phyloP scores from a whole-genome alignment of 2,888 invertebrate species.

The Gryllus longicercus region DNA sequence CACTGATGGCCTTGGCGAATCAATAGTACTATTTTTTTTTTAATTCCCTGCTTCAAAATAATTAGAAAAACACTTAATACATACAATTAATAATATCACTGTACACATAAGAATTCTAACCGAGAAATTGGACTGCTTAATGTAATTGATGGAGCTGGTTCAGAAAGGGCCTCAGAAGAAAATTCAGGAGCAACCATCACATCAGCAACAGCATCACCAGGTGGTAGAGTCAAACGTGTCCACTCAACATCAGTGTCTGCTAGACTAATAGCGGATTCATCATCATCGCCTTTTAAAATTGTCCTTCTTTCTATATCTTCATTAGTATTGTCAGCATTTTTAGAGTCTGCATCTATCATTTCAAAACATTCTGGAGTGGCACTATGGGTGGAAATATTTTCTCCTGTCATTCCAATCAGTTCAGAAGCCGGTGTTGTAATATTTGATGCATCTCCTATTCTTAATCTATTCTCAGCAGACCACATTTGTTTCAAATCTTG shows the following conservation, averaged over 20 bases:
- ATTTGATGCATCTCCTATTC: slow-evolving; percentile 21
- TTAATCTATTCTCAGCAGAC: slow-evolving; percentile 25
- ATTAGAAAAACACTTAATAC: too few relatives aligned
- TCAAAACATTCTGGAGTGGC: slow-evolving; percentile 62
- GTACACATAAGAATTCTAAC: not conserved
- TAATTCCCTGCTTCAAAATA: too few relatives aligned
- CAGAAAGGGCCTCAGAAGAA: slow-evolving; percentile 11
- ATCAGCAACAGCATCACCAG: slow-evolving; percentile 3
- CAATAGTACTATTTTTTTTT: too few relatives aligned
- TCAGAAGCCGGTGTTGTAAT: slow-evolving; percentile 33
- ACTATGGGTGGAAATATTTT: slow-evolving; percentile 51
- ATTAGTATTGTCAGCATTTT: slow-evolving; percentile 7
- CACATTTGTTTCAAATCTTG: slow-evolving; percentile 49
- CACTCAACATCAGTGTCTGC: slow-evolving; percentile 36
- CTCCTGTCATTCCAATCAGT: slow-evolving; percentile 11
- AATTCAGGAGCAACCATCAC: slow-evolving; percentile 9
- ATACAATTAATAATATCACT: too few relatives aligned
- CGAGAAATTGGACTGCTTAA: slow-evolving; percentile 18
- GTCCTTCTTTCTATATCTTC: not conserved
- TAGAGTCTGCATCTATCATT: slow-evolving; percentile 51
- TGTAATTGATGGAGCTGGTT: slow-evolving; percentile 17
- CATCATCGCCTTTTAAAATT: slow-evolving; percentile 31
- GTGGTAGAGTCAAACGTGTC: slow-evolving; percentile 27
- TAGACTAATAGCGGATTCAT: slow-evolving; percentile 32
- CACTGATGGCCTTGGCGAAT: too few relatives aligned